phyloP scores from a whole-genome alignment of 2,113 vertebrate genomes.

The Apodemus speciosus region DNA sequence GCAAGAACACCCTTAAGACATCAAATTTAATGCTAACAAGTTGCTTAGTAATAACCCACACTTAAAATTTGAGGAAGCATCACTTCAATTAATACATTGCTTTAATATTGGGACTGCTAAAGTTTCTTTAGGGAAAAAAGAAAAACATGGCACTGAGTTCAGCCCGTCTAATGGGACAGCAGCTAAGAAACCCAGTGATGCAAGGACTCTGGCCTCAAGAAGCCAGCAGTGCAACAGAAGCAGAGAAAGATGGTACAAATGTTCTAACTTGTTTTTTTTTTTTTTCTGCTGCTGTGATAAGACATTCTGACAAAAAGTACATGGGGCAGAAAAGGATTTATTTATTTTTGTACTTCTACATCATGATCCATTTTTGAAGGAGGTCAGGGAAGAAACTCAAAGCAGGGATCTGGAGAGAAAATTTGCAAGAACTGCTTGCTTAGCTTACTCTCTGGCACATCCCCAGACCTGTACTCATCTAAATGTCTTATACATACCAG shows the following conservation, averaged over 20 bases:
- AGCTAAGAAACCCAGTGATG: neutral
- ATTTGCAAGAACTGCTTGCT: neutral
- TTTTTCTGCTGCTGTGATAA: neutral
- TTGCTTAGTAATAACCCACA: constrained; percentile 25
- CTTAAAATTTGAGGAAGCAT: constrained; percentile 19
- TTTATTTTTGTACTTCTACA: neutral
- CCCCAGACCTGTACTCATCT: neutral
- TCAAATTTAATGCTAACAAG: constrained; percentile 34
- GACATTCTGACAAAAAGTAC: neutral
- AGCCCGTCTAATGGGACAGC: neutral
- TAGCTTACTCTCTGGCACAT: neutral
- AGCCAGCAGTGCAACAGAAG: neutral
- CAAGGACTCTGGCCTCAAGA: neutral
- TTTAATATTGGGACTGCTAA: constrained; percentile 36
- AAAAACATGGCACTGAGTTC: neutral
- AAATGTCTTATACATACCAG: neutral
- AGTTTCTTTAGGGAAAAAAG: neutral
- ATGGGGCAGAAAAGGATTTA: neutral
- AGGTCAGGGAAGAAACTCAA: neutral
- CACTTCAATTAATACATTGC: constrained; percentile 46
- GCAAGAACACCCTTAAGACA: constrained; percentile 36
- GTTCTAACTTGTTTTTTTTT: neutral
- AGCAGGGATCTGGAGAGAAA: neutral
- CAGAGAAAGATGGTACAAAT: neutral
- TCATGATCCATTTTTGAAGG: neutral